These are phyloP conservation scores for Trissolcus basalis DNA, from an alignment of 1,140 invertebrate genomes.

Conservation along the genomic window DNA sequence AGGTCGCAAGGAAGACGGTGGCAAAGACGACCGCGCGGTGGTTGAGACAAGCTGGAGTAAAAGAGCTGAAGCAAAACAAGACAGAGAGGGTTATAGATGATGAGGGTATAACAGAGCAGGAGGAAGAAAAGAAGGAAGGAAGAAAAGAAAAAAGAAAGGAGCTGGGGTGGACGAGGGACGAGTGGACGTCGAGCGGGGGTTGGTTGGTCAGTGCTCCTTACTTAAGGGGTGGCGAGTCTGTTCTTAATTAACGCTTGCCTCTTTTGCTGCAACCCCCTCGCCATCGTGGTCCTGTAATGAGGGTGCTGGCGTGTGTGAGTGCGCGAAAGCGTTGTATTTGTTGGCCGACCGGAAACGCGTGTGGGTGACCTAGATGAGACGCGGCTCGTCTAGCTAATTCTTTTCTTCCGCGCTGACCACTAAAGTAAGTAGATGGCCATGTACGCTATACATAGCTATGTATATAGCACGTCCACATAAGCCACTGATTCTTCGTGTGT, in stretches of 20 bases:
- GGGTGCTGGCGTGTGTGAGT: slow-evolving; percentile 67
- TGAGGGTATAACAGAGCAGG: slow-evolving; percentile 14
- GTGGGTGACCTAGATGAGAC: slow-evolving; percentile 75
- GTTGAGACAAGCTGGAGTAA: slow-evolving; percentile 17
- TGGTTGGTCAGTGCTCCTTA: slow-evolving; percentile 74
- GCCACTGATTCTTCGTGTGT: slow-evolving; percentile 54
- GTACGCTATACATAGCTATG: slow-evolving; percentile 53
- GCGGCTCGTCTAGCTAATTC: slow-evolving; percentile 76
- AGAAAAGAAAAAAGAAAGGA: slow-evolving; percentile 8
- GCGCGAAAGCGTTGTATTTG: slow-evolving; percentile 49
- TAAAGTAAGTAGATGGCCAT: slow-evolving; percentile 75
- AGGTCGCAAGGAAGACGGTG: slow-evolving; percentile 49
- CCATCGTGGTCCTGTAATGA: slow-evolving; percentile 72
- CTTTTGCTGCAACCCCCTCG: slow-evolving; percentile 74
- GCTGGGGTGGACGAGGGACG: background rate
- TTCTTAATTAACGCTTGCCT: slow-evolving; percentile 77
- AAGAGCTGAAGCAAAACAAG: slow-evolving; percentile 45
- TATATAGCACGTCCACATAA: slow-evolving; percentile 52
- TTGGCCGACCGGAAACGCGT: slow-evolving; percentile 52
- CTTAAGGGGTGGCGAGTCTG: slow-evolving; percentile 75
- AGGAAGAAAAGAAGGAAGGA: slow-evolving; percentile 28
- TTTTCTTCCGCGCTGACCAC: slow-evolving; percentile 75
- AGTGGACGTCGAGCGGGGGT: slow-evolving; percentile 4
- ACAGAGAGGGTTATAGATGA: slow-evolving; percentile 40
- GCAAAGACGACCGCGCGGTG: slow-evolving; percentile 42